Conservation (phyloP, 2,113 vertebrate species). For the Cebidichthys violaceus region DNA sequence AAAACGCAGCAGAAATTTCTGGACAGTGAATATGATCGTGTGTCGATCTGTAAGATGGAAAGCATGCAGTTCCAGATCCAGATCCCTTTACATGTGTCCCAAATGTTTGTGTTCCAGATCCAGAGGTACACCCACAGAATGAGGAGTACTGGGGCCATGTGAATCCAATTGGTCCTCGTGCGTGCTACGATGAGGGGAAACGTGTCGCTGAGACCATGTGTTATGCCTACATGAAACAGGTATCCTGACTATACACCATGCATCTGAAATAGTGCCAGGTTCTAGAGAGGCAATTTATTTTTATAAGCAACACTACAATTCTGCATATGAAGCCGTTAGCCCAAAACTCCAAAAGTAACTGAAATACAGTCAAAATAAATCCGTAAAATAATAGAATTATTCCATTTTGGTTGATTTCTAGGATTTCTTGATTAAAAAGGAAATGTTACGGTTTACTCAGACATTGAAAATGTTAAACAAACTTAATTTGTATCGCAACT, state of each 20-base stretch:
- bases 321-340: neutral
- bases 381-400: neutral
- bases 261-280: neutral
- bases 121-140: conserved; percentile 97
- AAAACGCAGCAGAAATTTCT: neutral
- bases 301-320: neutral
- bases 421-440: neutral
- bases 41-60: neutral
- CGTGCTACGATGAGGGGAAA: conserved; percentile 99
- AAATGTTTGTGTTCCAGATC: conserved; percentile 84
- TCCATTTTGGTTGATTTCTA: neutral
- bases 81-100: neutral
- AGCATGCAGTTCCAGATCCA: neutral
- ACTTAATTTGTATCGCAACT: neutral
- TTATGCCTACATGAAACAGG: conserved; percentile 99
- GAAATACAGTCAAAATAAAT: neutral
- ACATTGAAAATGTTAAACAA: neutral
- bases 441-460: neutral
- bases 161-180: conserved; percentile 96
- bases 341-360: neutral
- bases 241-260: conserved; percentile 60
- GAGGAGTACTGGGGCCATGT: conserved; percentile 99
- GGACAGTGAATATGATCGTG: neutral
- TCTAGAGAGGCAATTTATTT: neutral
- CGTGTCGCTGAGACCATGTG: conserved; percentile 99